These are phyloP conservation scores for Corydoras sp. DNA, from an alignment of 2,113 vertebrate species.

Conservation along the genomic window DNA sequence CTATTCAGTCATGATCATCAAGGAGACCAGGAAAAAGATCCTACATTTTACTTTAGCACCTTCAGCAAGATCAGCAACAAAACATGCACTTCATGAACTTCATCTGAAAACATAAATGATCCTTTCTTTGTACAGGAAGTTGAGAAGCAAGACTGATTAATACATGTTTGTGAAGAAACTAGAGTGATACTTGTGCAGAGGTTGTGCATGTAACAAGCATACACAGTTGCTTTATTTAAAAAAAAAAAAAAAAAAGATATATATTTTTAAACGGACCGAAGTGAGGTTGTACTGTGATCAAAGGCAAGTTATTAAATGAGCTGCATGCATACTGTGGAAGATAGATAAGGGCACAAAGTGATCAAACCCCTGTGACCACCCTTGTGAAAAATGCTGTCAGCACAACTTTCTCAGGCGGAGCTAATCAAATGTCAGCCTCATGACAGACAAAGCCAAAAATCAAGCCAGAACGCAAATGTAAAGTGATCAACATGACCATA, in stretches of 20 bases:
- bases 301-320: constrained; percentile 55
- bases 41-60: constrained; percentile 27
- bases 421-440: not conserved
- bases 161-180: not conserved
- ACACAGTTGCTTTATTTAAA: constrained; percentile 22
- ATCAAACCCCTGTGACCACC: not conserved
- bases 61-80: constrained; percentile 15
- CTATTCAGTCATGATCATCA: constrained; percentile 40
- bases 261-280: constrained; percentile 45
- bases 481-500: constrained; percentile 5
- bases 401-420: not conserved
- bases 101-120: constrained; percentile 3
- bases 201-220: not conserved
- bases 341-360: not conserved
- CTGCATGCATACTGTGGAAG: constrained; percentile 23
- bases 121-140: constrained; percentile 25
- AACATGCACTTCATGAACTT: constrained; percentile 22
- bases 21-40: not conserved
- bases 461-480: not conserved
- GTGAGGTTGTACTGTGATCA: constrained; percentile 54
- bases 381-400: constrained; percentile 7
- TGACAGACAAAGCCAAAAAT: not conserved
- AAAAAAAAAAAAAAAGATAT: no score
- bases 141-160: constrained; percentile 14
- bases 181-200: no score